Conservation (phyloP, 2,797 vertebrate species). For the Alca torda region DNA sequence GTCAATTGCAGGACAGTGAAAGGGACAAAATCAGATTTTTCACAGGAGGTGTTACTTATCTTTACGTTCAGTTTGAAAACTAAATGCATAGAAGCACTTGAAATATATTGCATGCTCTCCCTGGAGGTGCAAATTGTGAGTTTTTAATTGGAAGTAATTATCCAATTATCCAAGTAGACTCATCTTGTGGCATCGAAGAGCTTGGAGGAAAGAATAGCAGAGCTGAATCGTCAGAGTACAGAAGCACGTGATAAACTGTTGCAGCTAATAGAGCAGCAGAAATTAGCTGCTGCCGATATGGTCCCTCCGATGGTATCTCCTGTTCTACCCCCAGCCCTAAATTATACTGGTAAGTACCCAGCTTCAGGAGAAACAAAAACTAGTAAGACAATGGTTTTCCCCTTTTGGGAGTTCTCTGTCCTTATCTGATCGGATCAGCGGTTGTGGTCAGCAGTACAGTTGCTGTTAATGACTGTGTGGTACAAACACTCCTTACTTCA, state of each 20-base stretch:
- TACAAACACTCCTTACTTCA: background rate
- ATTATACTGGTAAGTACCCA: conserved; percentile 57
- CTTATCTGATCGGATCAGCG: background rate
- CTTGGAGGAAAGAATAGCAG: conserved; percentile 87
- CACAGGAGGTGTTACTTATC: background rate
- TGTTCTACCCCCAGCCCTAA: conserved; percentile 56
- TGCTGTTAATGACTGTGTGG: background rate
- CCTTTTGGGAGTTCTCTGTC: background rate
- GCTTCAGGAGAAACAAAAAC: background rate
- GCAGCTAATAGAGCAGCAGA: conserved; percentile 90
- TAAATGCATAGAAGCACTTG: background rate
- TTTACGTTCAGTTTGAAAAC: background rate
- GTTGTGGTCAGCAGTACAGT: background rate
- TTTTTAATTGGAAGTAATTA: conserved; percentile 14
- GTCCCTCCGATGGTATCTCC: conserved; percentile 72
- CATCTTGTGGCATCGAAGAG: conserved; percentile 36
- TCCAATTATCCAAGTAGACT: conserved; percentile 32
- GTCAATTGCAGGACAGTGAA: background rate
- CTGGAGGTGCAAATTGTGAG: background rate
- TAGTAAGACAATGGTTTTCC: background rate
- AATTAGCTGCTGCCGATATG: conserved; percentile 58
- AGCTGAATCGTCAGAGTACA: conserved; percentile 88
- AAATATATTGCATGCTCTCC: background rate
- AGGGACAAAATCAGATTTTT: background rate
- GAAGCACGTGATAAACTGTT: conserved; percentile 86